Evolutionary conservation across 2,888 invertebrate species (phyloP).

Genomic region (Pteria penguin): DNA sequence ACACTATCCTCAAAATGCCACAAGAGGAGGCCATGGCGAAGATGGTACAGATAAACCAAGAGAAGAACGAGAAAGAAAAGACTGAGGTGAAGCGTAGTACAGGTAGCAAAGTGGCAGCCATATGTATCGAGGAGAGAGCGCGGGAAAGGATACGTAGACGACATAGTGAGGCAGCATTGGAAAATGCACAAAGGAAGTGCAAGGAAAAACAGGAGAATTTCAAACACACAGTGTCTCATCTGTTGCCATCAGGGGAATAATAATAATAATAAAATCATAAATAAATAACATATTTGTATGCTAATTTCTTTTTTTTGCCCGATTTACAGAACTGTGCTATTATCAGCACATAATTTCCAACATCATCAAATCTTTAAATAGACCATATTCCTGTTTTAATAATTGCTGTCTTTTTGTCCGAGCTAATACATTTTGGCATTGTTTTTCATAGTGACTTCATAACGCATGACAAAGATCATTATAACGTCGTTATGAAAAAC

Average conservation of each 20-base stretch:
- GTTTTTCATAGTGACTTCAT: too few relatives aligned
- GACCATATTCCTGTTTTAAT: too few relatives aligned
- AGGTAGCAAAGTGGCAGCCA: constrained; percentile 34
- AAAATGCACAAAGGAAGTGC: neutral
- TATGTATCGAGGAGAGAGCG: neutral
- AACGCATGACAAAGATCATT: too few relatives aligned
- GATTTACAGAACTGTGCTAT: too few relatives aligned
- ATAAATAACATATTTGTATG: too few relatives aligned
- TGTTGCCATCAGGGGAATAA: constrained; percentile 6
- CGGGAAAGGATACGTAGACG: neutral
- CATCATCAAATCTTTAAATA: too few relatives aligned
- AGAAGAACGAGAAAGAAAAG: constrained; percentile 22
- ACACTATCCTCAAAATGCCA: constrained; percentile 48
- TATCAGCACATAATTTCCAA: too few relatives aligned
- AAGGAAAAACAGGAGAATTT: constrained; percentile 9
- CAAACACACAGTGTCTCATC: constrained; percentile 10
- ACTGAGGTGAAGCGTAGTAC: constrained; percentile 24
- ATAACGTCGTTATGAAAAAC: too few relatives aligned
- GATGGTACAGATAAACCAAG: constrained; percentile 26
- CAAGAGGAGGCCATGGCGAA: constrained; percentile 50
- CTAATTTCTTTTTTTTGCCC: too few relatives aligned
- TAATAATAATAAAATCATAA: neutral
- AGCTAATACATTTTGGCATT: too few relatives aligned
- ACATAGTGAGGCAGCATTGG: constrained; percentile 3
- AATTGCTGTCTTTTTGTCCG: too few relatives aligned